A percentile compares a stretch with the other conserved stretches of the same genome.
These are phyloP conservation scores for Diadema setosum DNA, from an alignment of 35 echinoderm and acorn worm species.

Conservation along the genomic window DNA sequence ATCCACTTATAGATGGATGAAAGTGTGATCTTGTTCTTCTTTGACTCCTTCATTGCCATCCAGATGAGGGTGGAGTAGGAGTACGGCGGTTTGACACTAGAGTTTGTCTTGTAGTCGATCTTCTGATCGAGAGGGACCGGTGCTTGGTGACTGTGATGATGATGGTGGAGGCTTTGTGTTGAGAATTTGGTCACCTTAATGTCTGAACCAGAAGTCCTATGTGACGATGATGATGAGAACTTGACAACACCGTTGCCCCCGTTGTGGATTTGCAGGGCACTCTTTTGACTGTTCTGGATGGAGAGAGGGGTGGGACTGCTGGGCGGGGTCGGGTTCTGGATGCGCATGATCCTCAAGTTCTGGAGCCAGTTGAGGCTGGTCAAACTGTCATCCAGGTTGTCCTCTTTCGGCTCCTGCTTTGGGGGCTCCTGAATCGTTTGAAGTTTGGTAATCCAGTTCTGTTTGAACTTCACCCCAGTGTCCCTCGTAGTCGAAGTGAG, in stretches of 20 bases:
- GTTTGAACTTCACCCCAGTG: conserved; percentile 64
- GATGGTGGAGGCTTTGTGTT: background rate
- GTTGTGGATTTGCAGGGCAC: conserved; percentile 34
- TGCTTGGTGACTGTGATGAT: conserved; percentile 15
- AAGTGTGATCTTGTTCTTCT: conserved; percentile 97
- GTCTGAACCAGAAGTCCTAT: background rate
- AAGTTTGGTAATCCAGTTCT: conserved; percentile 73
- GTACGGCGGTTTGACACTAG: conserved; percentile 85
- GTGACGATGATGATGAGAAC: background rate
- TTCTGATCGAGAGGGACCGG: conserved; percentile 29
- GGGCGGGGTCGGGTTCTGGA: conserved; percentile 84
- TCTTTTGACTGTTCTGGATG: conserved; percentile 22
- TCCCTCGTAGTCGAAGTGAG: conserved; percentile 63
- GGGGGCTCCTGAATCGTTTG: background rate
- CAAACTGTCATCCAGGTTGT: conserved; percentile 91
- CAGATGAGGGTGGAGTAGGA: conserved; percentile 97
- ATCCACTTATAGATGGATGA: conserved; percentile 99
- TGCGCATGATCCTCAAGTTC: conserved; percentile 86
- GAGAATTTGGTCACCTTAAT: conserved; percentile 7
- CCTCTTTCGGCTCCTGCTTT: background rate
- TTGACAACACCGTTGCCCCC: background rate
- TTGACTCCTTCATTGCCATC: conserved; percentile 99
- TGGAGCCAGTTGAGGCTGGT: conserved; percentile 98
- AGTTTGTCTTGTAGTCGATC: conserved; percentile 88
- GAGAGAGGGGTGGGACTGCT: conserved; percentile 87